Conservation (phyloP, 2,888 invertebrate genomes). For the Conistra vaccinii region DNA sequence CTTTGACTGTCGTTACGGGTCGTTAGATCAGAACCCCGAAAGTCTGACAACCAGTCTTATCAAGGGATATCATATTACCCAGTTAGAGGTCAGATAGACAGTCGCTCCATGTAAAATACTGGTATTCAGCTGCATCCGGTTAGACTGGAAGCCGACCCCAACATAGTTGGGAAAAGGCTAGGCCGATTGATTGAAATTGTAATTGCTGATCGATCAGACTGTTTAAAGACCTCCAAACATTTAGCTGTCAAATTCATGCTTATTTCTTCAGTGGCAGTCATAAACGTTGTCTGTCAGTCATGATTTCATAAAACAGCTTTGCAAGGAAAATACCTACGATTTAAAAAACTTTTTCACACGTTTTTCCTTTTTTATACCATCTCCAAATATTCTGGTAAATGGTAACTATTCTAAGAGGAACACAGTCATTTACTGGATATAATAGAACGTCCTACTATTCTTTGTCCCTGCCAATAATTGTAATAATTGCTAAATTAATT, state of each 20-base stretch:
- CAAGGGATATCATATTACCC: too few relatives aligned
- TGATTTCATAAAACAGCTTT: background rate
- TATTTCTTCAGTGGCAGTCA: background rate
- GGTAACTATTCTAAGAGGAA: background rate
- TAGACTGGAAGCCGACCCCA: too few relatives aligned
- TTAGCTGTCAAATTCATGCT: background rate
- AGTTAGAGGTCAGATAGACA: too few relatives aligned
- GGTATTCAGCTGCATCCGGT: too few relatives aligned
- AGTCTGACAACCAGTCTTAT: too few relatives aligned
- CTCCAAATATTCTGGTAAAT: background rate
- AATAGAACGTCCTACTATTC: background rate
- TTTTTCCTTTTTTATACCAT: background rate
- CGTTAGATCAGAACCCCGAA: too few relatives aligned
- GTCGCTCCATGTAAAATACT: too few relatives aligned
- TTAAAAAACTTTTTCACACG: background rate
- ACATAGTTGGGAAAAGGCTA: too few relatives aligned
- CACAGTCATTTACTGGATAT: background rate
- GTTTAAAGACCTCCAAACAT: too few relatives aligned
- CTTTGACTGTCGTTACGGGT: too few relatives aligned
- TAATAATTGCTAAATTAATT: slow-evolving; percentile 16
- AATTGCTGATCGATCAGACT: too few relatives aligned
- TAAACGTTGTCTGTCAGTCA: background rate
- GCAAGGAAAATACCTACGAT: background rate
- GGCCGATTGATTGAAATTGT: too few relatives aligned
- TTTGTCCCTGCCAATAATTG: background rate